Conservation (phyloP, 2,113 vertebrate genomes). For the human region DNA sequence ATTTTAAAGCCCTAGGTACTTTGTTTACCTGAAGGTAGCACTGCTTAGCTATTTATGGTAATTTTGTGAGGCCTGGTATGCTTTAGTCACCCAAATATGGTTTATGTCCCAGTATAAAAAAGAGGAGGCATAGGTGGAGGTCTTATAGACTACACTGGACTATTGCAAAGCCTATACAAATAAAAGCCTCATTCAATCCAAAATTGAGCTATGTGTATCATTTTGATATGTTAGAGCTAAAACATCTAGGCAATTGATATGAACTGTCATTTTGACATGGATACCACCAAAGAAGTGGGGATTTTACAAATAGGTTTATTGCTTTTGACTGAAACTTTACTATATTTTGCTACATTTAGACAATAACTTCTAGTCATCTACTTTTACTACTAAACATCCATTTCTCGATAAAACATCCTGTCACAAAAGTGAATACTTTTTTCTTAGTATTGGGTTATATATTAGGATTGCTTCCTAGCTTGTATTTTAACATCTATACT, state of each 20-base stretch:
- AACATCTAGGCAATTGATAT: neutral
- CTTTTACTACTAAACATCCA: neutral
- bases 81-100: neutral
- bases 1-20: neutral
- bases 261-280: neutral
- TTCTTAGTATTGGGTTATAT: neutral
- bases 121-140: neutral
- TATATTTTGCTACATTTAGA: neutral
- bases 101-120: neutral
- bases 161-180: neutral
- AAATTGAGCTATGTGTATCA: neutral
- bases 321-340: constrained; percentile 38
- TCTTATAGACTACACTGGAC: neutral
- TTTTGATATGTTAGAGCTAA: constrained; percentile 26
- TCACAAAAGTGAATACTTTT: neutral
- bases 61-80: neutral
- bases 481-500: neutral
- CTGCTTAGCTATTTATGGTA: neutral
- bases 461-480: constrained; percentile 16
- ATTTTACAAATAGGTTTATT: constrained; percentile 12
- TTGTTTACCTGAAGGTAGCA: constrained; percentile 1
- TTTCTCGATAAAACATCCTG: constrained; percentile 38
- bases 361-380: constrained; percentile 6
- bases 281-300: neutral
- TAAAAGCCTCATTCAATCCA: neutral